A percentile compares a stretch with the other conserved stretches of the same genome.
Evolutionary conservation across 2,797 vertebrate species (phyloP).

Genomic region (Tenualosa thibaudeaui): DNA sequence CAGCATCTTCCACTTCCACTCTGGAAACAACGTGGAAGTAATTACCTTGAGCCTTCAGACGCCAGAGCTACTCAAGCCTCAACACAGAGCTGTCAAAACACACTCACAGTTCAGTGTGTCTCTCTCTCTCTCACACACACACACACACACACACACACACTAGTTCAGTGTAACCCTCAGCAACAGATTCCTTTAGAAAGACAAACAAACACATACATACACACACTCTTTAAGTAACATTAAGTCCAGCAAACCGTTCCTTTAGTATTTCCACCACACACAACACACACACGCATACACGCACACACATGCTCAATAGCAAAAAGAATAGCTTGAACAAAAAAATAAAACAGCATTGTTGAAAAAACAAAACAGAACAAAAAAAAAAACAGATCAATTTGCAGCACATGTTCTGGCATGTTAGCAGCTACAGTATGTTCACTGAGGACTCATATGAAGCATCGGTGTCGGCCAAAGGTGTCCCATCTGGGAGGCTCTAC

Average conservation of each 20-base stretch:
- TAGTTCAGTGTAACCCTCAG: too few relatives aligned
- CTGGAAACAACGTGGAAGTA: constrained; percentile 18
- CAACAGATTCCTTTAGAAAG: too few relatives aligned
- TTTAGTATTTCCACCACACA: not conserved
- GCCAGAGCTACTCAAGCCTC: not conserved
- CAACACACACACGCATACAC: not conserved
- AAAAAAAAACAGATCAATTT: too few relatives aligned
- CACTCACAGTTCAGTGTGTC: not conserved
- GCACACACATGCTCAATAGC: too few relatives aligned
- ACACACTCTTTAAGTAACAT: too few relatives aligned
- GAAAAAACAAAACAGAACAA: not conserved
- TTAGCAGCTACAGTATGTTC: not conserved
- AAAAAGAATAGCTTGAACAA: too few relatives aligned
- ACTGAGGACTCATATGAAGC: not conserved
- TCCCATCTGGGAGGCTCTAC: not conserved
- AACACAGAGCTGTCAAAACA: constrained; percentile 11
- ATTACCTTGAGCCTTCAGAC: not conserved
- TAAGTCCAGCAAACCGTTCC: too few relatives aligned
- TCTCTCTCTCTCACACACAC: not conserved
- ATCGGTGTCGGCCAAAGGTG: not conserved
- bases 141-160: not conserved
- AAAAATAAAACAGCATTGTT: too few relatives aligned
- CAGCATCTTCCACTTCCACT: constrained; percentile 6
- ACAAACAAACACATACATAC: too few relatives aligned
- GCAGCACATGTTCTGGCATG: not conserved